Base-by-base conservation (phyloP, 1,140 invertebrate genomes). In the Ceratosolen solmsi region DNA sequence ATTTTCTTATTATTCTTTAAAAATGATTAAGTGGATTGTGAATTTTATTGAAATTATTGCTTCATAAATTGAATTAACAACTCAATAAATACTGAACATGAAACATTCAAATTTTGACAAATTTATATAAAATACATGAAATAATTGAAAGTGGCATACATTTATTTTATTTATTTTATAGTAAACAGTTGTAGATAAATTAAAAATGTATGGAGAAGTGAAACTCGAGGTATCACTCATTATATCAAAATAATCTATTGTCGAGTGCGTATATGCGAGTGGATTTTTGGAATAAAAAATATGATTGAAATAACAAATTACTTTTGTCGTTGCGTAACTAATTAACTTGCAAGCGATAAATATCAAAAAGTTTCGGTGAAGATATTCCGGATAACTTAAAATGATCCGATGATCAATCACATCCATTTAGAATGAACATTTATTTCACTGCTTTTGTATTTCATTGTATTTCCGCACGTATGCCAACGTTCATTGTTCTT, bases 351-450 rank as follows among this genome's bases (percentile, higher is more conserved):
- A 22, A 54, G 51, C 51, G 5, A 54, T 54, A 54, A 54, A 54
- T 54, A 54, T 54, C 51, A 54, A 15, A 15, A 15, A 54, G 9
- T 15, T 22, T 22, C 3, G 17, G 20, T 46, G 17, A 54, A 22
- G 13, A 54, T 22, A 54, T 54, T 54, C 3, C 5, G 2, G 51
- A 54, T 54, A 15, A 22, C 20, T 8, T 54, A 17, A 54, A 22
- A 15, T 54, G 20, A 54, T 54, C 20, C 20, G 15, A 73, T 73
- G 71, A 73, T 27, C 25, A 33, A n/a, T 73, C 49, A 27, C 27
- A 54, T 73, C 71, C 11, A 71, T 71, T 41, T 36, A 71, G 68
- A 71, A 20, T 41, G 25, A 25, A 72, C 49, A 72, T 17, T 51
- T 49, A 72, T 72, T 22, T 41, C 41, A 1, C 2, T 9, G 22